Evolutionary conservation across 2,797 vertebrate genomes (phyloP).

Genomic region (Cirrhinus mrigala): DNA sequence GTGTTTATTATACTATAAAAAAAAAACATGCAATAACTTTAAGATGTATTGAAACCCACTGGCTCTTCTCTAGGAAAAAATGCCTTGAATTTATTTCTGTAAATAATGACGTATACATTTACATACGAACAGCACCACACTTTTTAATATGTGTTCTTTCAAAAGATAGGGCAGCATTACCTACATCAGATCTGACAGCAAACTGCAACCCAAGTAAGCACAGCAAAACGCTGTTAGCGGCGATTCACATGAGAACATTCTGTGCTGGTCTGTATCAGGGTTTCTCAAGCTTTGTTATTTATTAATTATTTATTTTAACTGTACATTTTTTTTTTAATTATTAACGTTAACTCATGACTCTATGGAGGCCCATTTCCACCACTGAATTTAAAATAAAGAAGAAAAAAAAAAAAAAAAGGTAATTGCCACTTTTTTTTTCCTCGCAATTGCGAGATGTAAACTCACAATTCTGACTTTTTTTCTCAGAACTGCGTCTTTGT

Average conservation of each 20-base stretch:
- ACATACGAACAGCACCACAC: neutral
- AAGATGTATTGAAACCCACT: neutral
- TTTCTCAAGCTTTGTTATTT: neutral
- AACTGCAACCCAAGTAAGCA: neutral
- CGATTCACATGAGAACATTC: neutral
- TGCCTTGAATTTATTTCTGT: neutral
- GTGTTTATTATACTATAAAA: neutral
- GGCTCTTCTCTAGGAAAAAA: neutral
- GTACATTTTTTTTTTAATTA: neutral
- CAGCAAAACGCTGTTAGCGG: neutral
- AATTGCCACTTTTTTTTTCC: no score
- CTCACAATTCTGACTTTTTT: no score
- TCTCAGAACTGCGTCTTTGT: no score
- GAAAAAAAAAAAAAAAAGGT: no score
- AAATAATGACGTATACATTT: neutral
- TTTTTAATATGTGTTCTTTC: neutral
- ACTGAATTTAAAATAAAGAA: no score
- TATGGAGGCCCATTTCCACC: no score
- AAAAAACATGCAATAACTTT: neutral
- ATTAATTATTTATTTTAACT: no score
- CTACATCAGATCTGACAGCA: neutral
- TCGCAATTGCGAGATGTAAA: no score
- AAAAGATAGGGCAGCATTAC: neutral
- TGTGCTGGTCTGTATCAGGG: neutral
- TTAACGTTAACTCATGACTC: neutral